Conservation (phyloP, 2,888 invertebrate species). For the Trisateles emortualis region DNA sequence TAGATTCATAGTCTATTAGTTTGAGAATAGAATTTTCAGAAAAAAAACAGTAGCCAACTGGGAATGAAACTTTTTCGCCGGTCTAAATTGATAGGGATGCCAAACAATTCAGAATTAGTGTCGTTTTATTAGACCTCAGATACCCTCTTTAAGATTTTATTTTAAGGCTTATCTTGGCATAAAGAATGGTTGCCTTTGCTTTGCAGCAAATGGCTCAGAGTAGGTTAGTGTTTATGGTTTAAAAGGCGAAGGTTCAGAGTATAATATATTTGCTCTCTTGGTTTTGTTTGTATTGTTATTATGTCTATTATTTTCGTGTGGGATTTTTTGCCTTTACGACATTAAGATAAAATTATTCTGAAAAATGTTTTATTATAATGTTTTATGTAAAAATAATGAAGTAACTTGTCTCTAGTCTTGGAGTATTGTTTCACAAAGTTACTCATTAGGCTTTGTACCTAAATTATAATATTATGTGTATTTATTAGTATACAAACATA, state of each 20-base stretch:
- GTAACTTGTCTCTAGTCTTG: no score
- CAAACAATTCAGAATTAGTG: slow-evolving; percentile 1
- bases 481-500: no score
- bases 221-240: slow-evolving; percentile 8
- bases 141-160: slow-evolving; percentile 5
- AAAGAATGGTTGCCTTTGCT: slow-evolving; percentile 10
- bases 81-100: not conserved
- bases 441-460: no score
- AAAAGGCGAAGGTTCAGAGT: slow-evolving; percentile 1
- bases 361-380: no score
- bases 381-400: no score
- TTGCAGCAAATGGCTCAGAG: slow-evolving; percentile 7
- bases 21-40: no score
- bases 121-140: not conserved
- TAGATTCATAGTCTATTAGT: no score
- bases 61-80: not conserved
- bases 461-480: no score
- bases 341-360: not conserved
- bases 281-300: slow-evolving; percentile 3
- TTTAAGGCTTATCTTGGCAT: slow-evolving; percentile 6
- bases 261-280: slow-evolving; percentile 1
- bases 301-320: not conserved
- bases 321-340: not conserved
- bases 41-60: not conserved
- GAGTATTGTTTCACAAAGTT: no score